phyloP scores from a whole-genome alignment of 2,113 vertebrate genomes.

The Speoplatyrhinus poulsoni region DNA sequence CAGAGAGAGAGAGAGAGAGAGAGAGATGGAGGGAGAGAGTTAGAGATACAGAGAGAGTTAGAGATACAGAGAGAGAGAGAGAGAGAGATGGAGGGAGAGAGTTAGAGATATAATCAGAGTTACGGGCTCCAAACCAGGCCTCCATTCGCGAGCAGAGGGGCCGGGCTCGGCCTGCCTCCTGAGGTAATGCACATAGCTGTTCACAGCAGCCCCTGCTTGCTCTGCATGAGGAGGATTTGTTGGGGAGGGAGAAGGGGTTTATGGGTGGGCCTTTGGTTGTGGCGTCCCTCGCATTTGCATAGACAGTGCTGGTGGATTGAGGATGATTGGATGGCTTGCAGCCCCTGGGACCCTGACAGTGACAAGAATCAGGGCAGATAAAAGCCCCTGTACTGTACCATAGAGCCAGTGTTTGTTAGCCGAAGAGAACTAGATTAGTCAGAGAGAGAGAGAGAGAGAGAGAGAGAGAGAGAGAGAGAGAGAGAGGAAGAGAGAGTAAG shows the following conservation, averaged over 20 bases:
- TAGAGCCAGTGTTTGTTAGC: slow-evolving; percentile 42
- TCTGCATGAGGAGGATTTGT: slow-evolving; percentile 58
- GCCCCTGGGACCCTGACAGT: slow-evolving; percentile 48
- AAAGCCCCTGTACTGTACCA: slow-evolving; percentile 18
- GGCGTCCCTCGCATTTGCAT: slow-evolving; percentile 46
- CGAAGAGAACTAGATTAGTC: not conserved
- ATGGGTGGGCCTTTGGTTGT: slow-evolving; percentile 47
- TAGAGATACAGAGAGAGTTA: too few relatives aligned
- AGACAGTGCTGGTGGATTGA: slow-evolving; percentile 58
- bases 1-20: too few relatives aligned
- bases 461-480: slow-evolving; percentile 18
- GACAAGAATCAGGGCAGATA: slow-evolving; percentile 63
- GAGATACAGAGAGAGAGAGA: too few relatives aligned
- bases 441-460: slow-evolving; percentile 4
- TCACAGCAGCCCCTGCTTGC: slow-evolving; percentile 44
- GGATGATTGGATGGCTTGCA: slow-evolving; percentile 54
- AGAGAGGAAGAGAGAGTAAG: slow-evolving; percentile 14
- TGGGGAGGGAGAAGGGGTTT: slow-evolving; percentile 24
- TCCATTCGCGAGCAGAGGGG: slow-evolving; percentile 41
- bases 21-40: too few relatives aligned
- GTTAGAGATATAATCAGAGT: slow-evolving; percentile 48
- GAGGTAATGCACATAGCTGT: slow-evolving; percentile 61
- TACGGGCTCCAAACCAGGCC: slow-evolving; percentile 38
- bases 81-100: too few relatives aligned
- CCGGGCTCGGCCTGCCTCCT: slow-evolving; percentile 56